A percentile compares a stretch with the other conserved stretches of the same genome.
Evolutionary conservation across 2,113 vertebrate genomes (phyloP).

Genomic region (Pteronura brasiliensis): DNA sequence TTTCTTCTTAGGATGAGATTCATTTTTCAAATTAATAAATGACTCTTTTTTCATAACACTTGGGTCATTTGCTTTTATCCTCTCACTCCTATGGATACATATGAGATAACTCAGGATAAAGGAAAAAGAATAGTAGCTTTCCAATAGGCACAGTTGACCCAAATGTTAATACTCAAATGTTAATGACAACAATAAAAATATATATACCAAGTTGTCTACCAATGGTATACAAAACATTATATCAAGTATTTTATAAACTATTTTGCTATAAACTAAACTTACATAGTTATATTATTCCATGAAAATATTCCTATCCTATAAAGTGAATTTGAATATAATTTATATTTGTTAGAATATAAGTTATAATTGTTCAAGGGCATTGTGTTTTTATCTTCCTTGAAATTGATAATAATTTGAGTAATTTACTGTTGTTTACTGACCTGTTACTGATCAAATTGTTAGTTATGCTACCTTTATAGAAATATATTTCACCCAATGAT

Average conservation of each 20-base stretch:
- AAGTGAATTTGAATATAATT: background rate
- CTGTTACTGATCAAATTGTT: slow-evolving; percentile 47
- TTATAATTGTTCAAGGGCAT: background rate
- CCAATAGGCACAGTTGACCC: background rate
- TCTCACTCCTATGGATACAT: background rate
- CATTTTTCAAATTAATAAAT: slow-evolving; percentile 9
- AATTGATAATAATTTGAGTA: slow-evolving; percentile 53
- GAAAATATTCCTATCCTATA: background rate
- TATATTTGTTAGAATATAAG: background rate
- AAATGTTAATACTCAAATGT: slow-evolving; percentile 11
- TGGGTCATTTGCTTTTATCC: background rate
- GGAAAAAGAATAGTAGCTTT: background rate
- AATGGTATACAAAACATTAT: background rate
- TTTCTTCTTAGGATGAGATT: background rate
- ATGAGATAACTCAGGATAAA: background rate
- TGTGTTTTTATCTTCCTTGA: slow-evolving; percentile 38
- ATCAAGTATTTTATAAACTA: background rate
- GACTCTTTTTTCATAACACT: background rate
- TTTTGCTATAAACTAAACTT: slow-evolving; percentile 7
- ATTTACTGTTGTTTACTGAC: background rate
- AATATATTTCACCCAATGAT: slow-evolving; percentile 57
- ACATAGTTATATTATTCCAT: background rate
- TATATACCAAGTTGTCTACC: background rate
- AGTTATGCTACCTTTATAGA: slow-evolving; percentile 54
- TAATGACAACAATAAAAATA: background rate